A percentile compares a stretch with the other conserved stretches of the same genome.
These are phyloP conservation scores for Congeria kusceri DNA, from an alignment of 2,888 invertebrate species.

Conservation along the genomic window DNA sequence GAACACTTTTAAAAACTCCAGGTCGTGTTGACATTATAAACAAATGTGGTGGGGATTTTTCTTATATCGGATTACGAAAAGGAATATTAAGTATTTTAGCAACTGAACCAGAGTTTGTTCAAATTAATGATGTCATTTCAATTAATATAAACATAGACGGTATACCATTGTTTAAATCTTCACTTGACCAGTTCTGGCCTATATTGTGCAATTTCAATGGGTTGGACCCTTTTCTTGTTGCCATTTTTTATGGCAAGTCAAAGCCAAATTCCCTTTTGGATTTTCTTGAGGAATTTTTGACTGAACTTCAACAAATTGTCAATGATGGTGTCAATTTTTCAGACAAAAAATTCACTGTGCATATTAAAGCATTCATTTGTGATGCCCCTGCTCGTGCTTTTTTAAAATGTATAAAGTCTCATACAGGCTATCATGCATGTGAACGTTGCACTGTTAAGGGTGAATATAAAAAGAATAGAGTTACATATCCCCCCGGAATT, in stretches of 20 bases:
- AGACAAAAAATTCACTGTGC: no score
- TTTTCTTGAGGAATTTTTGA: slow-evolving; percentile 59
- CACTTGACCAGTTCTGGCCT: slow-evolving; percentile 52
- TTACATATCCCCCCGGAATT: no score
- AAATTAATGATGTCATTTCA: neutral
- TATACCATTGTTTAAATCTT: slow-evolving; percentile 57
- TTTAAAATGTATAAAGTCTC: no score
- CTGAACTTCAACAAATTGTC: no score
- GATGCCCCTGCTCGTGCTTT: no score
- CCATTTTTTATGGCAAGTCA: slow-evolving; percentile 53
- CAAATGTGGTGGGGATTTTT: slow-evolving; percentile 56
- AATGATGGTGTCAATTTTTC: no score
- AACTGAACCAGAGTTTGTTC: neutral
- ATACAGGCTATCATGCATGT: no score
- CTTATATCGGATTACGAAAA: slow-evolving; percentile 52
- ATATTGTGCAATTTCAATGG: slow-evolving; percentile 40
- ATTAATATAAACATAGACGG: slow-evolving; percentile 45
- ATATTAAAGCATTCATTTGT: no score
- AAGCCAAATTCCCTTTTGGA: slow-evolving; percentile 57
- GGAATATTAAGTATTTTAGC: slow-evolving; percentile 17
- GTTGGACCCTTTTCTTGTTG: slow-evolving; percentile 56
- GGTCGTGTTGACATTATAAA: slow-evolving; percentile 18
- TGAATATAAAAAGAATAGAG: no score
- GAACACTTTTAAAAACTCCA: no score
- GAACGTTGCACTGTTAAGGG: no score